Conservation (phyloP, 1,140 invertebrate genomes). For the Bombus confusus region DNA sequence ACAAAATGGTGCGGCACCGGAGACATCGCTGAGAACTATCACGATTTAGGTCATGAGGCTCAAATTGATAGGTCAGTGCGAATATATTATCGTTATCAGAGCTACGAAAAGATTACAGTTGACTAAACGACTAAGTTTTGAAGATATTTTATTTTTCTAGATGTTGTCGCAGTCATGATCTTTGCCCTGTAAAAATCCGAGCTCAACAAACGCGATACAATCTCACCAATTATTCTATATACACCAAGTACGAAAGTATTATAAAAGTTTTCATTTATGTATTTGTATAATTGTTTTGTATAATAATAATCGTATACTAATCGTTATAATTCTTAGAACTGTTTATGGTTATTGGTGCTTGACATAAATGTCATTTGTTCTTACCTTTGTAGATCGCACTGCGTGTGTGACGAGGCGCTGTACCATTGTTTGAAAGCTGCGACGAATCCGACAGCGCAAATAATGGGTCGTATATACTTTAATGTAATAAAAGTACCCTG, state of each 20-base stretch:
- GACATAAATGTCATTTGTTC: background rate
- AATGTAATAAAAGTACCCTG: constrained; percentile 92
- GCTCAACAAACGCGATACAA: constrained; percentile 90
- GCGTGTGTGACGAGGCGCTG: constrained; percentile 91
- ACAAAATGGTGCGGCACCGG: constrained; percentile 95
- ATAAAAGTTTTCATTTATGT: background rate
- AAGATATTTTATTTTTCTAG: constrained; percentile 67
- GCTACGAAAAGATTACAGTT: background rate
- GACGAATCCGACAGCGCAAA: constrained; percentile 86
- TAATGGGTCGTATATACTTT: constrained; percentile 94
- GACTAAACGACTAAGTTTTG: background rate
- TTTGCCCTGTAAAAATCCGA: constrained; percentile 89
- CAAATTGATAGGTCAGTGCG: constrained; percentile 85
- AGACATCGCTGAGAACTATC: constrained; percentile 91
- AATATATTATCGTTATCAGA: background rate
- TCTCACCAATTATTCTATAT: constrained; percentile 91
- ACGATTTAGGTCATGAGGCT: constrained; percentile 89
- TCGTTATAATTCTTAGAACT: background rate
- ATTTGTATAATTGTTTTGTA: background rate
- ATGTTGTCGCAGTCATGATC: constrained; percentile 93
- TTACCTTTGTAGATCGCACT: constrained; percentile 86
- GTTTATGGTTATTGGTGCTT: background rate
- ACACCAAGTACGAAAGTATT: constrained; percentile 88
- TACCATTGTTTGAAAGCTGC: constrained; percentile 91
- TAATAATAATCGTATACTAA: too few species aligned